Conservation (phyloP, 1,140 invertebrate species). For the Lethrus apterus region DNA sequence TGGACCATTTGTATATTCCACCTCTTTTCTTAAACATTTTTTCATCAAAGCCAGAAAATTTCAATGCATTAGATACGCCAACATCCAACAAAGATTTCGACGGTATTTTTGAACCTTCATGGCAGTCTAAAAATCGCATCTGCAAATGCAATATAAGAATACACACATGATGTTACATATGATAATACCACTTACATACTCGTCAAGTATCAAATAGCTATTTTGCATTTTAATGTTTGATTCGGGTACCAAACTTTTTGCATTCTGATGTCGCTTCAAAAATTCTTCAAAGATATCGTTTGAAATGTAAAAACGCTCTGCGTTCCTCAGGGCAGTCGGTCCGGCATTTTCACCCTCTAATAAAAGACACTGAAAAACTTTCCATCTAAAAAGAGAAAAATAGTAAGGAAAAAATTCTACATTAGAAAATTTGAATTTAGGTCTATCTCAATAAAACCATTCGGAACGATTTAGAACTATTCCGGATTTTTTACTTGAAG, state of each 20-base stretch:
- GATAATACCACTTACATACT: constrained; percentile 38
- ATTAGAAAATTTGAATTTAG: too few species aligned
- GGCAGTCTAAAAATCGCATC: constrained; percentile 49
- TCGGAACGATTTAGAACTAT: too few species aligned
- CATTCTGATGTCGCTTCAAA: constrained; percentile 38
- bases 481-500: too few species aligned
- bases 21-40: constrained; percentile 45
- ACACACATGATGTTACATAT: not conserved
- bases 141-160: constrained; percentile 21
- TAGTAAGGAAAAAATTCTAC: not conserved
- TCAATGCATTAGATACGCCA: constrained; percentile 41
- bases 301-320: constrained; percentile 41
- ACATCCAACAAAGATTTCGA: constrained; percentile 45
- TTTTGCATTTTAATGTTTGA: constrained; percentile 46
- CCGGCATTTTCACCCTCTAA: constrained; percentile 47
- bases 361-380: constrained; percentile 46
- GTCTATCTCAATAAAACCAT: too few species aligned
- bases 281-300: constrained; percentile 43
- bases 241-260: constrained; percentile 45
- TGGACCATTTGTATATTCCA: constrained; percentile 46
- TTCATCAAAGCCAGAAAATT: constrained; percentile 45
- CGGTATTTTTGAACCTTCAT: constrained; percentile 40
- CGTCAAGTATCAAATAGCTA: constrained; percentile 47
- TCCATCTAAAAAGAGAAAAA: constrained; percentile 22
- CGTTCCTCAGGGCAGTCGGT: constrained; percentile 40